Evolutionary conservation across 2,797 vertebrate genomes (phyloP).

Genomic region (Mus minutoides): DNA sequence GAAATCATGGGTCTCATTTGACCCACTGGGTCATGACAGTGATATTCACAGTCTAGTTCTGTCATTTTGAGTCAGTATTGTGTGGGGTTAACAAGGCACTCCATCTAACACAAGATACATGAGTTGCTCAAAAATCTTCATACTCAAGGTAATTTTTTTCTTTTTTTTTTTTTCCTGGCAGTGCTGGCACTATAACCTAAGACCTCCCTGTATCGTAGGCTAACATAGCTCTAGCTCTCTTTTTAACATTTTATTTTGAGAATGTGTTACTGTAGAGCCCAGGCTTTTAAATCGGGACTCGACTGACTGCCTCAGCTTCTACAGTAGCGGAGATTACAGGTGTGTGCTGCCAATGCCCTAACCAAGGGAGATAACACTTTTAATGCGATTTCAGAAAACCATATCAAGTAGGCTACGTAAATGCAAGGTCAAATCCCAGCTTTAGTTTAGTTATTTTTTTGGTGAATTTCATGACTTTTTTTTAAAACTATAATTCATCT

Average conservation of each 20-base stretch:
- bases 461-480: background rate
- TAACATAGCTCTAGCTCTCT: background rate
- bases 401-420: background rate
- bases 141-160: too few species aligned
- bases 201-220: too few species aligned
- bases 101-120: background rate
- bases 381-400: background rate
- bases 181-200: background rate
- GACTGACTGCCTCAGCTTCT: background rate
- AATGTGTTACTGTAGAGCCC: background rate
- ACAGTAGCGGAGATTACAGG: background rate
- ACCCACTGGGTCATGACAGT: background rate
- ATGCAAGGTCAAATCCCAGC: too few species aligned
- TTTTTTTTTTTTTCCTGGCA: background rate
- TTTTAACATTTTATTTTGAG: background rate
- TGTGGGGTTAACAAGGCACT: background rate
- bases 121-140: background rate
- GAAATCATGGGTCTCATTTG: too few species aligned
- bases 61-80: accelerated
- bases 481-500: background rate
- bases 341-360: too few species aligned
- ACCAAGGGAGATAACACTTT: background rate
- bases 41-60: background rate
- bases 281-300: background rate
- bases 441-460: background rate